These are phyloP conservation scores for Archocentrus centrarchus DNA, from an alignment of 2,113 vertebrate genomes.

Conservation along the genomic window DNA sequence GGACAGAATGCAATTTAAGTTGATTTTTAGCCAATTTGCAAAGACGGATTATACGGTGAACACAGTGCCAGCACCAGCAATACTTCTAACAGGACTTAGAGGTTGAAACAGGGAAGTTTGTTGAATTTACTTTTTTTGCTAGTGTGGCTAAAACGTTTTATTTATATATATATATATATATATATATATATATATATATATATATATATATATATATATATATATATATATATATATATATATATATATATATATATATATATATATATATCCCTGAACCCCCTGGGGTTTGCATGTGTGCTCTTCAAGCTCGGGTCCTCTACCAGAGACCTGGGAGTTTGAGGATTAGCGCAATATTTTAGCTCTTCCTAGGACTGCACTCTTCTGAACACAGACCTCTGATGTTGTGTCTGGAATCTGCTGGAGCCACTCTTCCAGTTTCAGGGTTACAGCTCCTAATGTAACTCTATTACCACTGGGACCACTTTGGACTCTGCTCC, in stretches of 20 bases:
- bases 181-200: not conserved
- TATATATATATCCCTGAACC: too few relatives aligned
- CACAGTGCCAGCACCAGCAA: slow-evolving; percentile 1
- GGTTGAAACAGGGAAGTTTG: not conserved
- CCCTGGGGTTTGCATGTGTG: too few relatives aligned
- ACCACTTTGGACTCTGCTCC: not conserved
- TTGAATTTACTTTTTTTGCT: not conserved
- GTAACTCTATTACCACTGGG: not conserved
- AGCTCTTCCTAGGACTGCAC: not conserved
- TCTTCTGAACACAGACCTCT: not conserved
- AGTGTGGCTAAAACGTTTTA: not conserved
- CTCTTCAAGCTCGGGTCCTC: not conserved
- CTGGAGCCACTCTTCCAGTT: not conserved
- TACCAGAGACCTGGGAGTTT: not conserved
- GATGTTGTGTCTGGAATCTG: not conserved
- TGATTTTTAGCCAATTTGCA: slow-evolving; percentile 26
- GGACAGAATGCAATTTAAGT: slow-evolving; percentile 6
- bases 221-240: not conserved
- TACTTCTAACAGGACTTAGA: not conserved
- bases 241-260: too few relatives aligned
- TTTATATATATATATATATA: not conserved
- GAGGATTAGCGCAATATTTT: not conserved
- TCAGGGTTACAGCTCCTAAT: not conserved
- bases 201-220: not conserved
- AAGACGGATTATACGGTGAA: not conserved